Conservation (phyloP, 2,797 vertebrate species). For the Macroramphosus scolopax region DNA sequence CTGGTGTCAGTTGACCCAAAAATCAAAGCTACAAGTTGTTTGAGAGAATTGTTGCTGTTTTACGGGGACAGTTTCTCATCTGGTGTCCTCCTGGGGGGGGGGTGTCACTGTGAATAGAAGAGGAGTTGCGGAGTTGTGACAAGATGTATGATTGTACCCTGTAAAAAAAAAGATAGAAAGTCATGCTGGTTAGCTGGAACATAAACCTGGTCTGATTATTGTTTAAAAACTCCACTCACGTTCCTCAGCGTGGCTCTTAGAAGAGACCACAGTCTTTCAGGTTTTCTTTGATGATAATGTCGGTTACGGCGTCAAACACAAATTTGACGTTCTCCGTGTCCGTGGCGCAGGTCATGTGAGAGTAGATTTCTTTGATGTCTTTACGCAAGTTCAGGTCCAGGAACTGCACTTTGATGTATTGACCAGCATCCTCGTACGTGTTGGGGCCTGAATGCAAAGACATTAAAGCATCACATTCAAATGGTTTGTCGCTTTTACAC, state of each 20-base stretch:
- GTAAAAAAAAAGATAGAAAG: constrained; percentile 16
- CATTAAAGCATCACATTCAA: background rate
- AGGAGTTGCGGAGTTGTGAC: constrained; percentile 24
- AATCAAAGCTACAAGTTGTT: constrained; percentile 47
- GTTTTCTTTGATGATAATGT: constrained; percentile 99
- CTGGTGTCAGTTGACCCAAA: constrained; percentile 21
- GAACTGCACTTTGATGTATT: constrained; percentile 97
- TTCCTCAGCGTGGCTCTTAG: constrained; percentile 68
- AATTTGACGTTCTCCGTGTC: constrained; percentile 99
- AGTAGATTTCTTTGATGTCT: constrained; percentile 96
- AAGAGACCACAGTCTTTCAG: constrained; percentile 98
- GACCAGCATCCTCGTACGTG: constrained; percentile 93
- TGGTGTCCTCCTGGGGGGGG: constrained; percentile 30
- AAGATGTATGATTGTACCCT: no score
- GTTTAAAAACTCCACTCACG: background rate
- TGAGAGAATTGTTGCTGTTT: constrained; percentile 21
- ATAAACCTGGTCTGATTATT: background rate
- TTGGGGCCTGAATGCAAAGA: constrained; percentile 83
- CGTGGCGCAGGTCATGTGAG: constrained; percentile 98
- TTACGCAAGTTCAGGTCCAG: constrained; percentile 91
- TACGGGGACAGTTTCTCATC: constrained; percentile 24
- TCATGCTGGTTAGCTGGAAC: background rate
- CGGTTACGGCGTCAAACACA: constrained; percentile 96
- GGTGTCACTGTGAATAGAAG: constrained; percentile 17
- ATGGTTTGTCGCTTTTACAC: background rate